Percentiles rank a stretch among this genome's conserved stretches.
Conservation (phyloP, 2,888 invertebrate species). For the Axea sp. region DNA sequence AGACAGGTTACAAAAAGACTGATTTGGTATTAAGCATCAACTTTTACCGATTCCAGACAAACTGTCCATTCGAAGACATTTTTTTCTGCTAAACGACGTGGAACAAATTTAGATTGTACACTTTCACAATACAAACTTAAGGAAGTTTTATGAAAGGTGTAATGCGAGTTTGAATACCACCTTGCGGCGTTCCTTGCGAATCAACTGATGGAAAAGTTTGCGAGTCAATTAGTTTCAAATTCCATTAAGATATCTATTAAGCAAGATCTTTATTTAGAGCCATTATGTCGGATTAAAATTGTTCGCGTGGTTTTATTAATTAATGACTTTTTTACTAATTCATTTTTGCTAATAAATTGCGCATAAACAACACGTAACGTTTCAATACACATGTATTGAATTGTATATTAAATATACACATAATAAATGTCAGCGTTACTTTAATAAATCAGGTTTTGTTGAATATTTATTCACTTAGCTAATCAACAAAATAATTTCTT, state of each 20-base stretch:
- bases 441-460: too few relatives aligned
- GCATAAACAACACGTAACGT: too few relatives aligned
- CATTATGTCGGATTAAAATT: background rate
- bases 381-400: too few relatives aligned
- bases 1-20: too few relatives aligned
- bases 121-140: conserved; percentile 41
- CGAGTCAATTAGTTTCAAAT: conserved; percentile 13
- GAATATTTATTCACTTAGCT: too few relatives aligned
- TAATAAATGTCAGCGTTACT: too few relatives aligned
- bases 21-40: background rate
- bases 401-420: too few relatives aligned
- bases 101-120: conserved; percentile 16
- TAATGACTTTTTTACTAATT: too few relatives aligned
- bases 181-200: conserved; percentile 2
- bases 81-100: conserved; percentile 23
- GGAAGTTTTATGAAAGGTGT: conserved; percentile 11
- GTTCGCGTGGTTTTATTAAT: background rate
- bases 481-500: too few relatives aligned
- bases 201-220: conserved; percentile 8
- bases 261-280: background rate
- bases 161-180: conserved; percentile 12
- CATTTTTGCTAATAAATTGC: too few relatives aligned
- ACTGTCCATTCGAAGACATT: conserved; percentile 2
- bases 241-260: conserved; percentile 3
- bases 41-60: conserved; percentile 10